Evolutionary conservation across 2,113 vertebrate genomes (phyloP).

Genomic region (Maccullochella peelii): DNA sequence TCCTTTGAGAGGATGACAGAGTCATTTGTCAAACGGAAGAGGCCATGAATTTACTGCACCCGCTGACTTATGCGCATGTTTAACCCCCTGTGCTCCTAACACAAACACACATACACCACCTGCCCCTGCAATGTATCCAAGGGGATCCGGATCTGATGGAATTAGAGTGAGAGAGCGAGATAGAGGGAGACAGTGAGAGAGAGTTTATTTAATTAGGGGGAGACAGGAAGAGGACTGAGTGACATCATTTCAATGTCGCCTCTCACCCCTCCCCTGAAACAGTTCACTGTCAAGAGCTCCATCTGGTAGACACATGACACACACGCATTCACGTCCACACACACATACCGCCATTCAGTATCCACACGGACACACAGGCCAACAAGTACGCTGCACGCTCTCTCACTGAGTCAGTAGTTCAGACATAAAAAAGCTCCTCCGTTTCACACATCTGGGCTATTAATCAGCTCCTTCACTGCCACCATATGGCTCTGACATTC

Average conservation of each 20-base stretch:
- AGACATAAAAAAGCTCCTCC: slow-evolving; percentile 14
- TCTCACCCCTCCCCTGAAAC: slow-evolving; percentile 17
- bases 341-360: neutral
- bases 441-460: slow-evolving; percentile 50
- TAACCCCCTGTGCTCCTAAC: slow-evolving; percentile 61
- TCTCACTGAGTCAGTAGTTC: slow-evolving; percentile 50
- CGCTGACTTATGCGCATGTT: slow-evolving; percentile 65
- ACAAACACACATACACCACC: slow-evolving; percentile 44
- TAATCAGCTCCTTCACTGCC: slow-evolving; percentile 48
- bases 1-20: slow-evolving; percentile 74
- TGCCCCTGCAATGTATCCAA: slow-evolving; percentile 36
- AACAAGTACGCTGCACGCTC: slow-evolving; percentile 26
- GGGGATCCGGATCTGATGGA: slow-evolving; percentile 71
- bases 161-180: slow-evolving; percentile 52
- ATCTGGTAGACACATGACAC: slow-evolving; percentile 67
- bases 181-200: slow-evolving; percentile 37
- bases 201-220: slow-evolving; percentile 75
- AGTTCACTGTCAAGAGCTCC: slow-evolving; percentile 72
- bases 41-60: slow-evolving; percentile 74
- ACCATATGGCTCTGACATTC: slow-evolving; percentile 54
- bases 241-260: slow-evolving; percentile 76
- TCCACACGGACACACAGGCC: slow-evolving; percentile 21
- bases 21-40: slow-evolving; percentile 79
- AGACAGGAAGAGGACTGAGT: slow-evolving; percentile 74
- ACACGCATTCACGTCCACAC: slow-evolving; percentile 12